phyloP scores from a whole-genome alignment of 2,888 invertebrate species.

The Aporophyla nigra region DNA sequence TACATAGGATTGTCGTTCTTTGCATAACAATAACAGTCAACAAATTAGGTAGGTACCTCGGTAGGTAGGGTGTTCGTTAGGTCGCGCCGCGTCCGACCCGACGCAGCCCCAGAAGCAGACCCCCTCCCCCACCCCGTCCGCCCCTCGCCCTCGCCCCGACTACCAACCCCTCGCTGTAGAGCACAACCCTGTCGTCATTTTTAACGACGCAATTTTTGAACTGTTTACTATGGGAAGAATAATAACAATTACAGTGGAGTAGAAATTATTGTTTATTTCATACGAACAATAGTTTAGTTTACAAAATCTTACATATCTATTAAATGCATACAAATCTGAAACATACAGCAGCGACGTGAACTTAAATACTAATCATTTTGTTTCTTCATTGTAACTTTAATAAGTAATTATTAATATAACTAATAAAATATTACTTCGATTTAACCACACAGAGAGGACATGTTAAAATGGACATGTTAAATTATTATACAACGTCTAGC shows the following conservation, averaged over 20 bases:
- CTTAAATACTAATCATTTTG: neutral
- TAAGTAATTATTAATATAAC: conserved; percentile 4
- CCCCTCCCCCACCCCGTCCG: neutral
- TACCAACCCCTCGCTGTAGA: conserved; percentile 18
- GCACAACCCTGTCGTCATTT: conserved; percentile 30
- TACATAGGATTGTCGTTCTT: neutral
- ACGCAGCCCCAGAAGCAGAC: neutral
- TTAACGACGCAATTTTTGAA: conserved; percentile 18
- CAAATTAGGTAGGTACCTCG: neutral
- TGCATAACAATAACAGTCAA: neutral
- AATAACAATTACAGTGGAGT: conserved; percentile 21
- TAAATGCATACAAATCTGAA: conserved; percentile 61
- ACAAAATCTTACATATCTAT: conserved; percentile 55
- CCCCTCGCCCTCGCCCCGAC: neutral
- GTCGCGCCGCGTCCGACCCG: neutral
- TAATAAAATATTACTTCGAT: conserved; percentile 6
- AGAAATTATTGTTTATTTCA: conserved; percentile 56
- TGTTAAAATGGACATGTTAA: neutral
- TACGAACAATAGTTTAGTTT: conserved; percentile 47
- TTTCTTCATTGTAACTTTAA: conserved; percentile 8
- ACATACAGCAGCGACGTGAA: conserved; percentile 35
- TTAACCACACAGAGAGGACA: conserved; percentile 2
- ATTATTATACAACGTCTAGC: neutral
- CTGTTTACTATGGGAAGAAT: conserved; percentile 9
- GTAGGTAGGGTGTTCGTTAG: neutral